A percentile compares a stretch with the other conserved stretches of the same genome.
Conservation (phyloP, 2,797 vertebrate species). For the Sternotherus odoratus region DNA sequence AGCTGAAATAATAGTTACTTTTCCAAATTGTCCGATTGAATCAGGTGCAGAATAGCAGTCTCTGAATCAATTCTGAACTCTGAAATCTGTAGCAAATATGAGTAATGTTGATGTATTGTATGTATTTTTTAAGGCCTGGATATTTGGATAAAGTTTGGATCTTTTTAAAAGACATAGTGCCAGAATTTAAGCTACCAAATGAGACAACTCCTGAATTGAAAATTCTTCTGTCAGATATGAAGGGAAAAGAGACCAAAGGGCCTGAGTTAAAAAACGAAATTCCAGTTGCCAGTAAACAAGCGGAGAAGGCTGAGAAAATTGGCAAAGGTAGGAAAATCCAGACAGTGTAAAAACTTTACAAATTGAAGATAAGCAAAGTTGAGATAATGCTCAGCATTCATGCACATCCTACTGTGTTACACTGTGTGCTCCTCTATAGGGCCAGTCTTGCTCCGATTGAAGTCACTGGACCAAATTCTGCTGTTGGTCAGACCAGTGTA, state of each 20-base stretch:
- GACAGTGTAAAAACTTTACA: background rate
- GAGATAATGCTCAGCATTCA: background rate
- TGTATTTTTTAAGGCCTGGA: slow-evolving; percentile 77
- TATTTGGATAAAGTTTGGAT: slow-evolving; percentile 84
- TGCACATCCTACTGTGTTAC: background rate
- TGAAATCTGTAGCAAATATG: background rate
- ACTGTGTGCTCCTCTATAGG: background rate
- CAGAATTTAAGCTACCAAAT: slow-evolving; percentile 83
- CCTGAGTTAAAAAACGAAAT: slow-evolving; percentile 66
- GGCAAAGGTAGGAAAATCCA: slow-evolving; percentile 76
- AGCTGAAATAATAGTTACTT: background rate
- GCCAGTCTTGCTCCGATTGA: background rate
- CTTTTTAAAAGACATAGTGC: slow-evolving; percentile 85
- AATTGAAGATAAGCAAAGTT: background rate
- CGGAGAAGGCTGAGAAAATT: slow-evolving; percentile 71
- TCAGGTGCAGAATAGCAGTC: background rate
- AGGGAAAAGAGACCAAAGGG: slow-evolving; percentile 57
- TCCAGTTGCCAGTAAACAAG: slow-evolving; percentile 33
- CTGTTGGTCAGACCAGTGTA: background rate
- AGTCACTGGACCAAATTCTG: background rate
- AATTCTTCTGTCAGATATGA: slow-evolving; percentile 41
- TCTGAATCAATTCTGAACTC: no score
- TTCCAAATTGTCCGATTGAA: background rate
- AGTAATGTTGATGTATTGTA: slow-evolving; percentile 5
- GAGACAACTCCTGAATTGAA: slow-evolving; percentile 64